These are phyloP conservation scores for Pogonus chalceus DNA, from an alignment of 1,140 invertebrate genomes.

Conservation along the genomic window DNA sequence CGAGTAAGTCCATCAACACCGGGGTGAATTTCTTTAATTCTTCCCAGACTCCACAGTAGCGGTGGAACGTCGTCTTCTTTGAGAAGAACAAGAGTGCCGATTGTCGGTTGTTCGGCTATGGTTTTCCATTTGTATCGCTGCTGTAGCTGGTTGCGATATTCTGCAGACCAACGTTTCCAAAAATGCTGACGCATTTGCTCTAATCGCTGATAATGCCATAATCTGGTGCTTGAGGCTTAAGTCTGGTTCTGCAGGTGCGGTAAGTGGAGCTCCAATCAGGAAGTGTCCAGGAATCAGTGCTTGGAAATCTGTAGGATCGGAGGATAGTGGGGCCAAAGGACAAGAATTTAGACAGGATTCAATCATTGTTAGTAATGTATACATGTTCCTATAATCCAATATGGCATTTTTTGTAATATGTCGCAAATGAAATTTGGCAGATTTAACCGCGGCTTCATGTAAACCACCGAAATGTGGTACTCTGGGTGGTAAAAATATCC, in stretches of 20 bases:
- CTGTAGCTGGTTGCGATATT: too few relatives aligned
- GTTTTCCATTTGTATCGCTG: too few relatives aligned
- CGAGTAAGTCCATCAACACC: conserved; percentile 28
- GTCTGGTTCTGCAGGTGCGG: too few relatives aligned
- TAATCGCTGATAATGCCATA: too few relatives aligned
- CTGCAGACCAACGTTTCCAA: too few relatives aligned
- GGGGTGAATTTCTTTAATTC: conserved; percentile 28
- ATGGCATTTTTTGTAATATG: conserved; percentile 15
- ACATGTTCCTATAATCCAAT: conserved; percentile 20
- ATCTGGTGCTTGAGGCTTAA: too few relatives aligned
- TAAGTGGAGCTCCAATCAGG: too few relatives aligned
- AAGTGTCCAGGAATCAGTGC: too few relatives aligned
- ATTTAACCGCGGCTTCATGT: conserved; percentile 22
- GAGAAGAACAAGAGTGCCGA: too few relatives aligned
- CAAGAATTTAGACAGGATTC: conserved; percentile 23
- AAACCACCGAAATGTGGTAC: conserved; percentile 28
- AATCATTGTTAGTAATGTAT: conserved; percentile 18
- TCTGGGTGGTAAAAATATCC: conserved; percentile 23
- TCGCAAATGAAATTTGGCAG: conserved; percentile 24
- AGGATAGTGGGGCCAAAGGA: conserved; percentile 17
- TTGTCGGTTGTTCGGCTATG: too few relatives aligned
- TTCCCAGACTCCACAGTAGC: conserved; percentile 24
- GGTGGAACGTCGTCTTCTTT: too few relatives aligned
- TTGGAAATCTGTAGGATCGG: conserved; percentile 12
- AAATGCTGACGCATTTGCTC: too few relatives aligned